phyloP scores from a whole-genome alignment of 2,113 vertebrate genomes.

The Tursiops truncatus region DNA sequence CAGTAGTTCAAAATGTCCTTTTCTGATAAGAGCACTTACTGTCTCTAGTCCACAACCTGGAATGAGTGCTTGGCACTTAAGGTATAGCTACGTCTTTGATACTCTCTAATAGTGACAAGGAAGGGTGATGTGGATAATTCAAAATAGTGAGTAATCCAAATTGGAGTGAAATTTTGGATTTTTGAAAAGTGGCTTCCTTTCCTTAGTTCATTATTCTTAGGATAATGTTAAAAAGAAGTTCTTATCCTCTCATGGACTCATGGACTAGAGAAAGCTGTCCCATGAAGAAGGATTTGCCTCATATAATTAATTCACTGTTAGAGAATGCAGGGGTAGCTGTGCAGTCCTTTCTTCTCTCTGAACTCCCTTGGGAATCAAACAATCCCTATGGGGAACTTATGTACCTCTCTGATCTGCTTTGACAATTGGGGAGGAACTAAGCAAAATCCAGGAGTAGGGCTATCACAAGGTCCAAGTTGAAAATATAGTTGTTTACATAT shows the following conservation, averaged over 20 bases:
- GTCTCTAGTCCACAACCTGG: not conserved
- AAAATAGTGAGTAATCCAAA: not conserved
- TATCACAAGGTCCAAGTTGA: not conserved
- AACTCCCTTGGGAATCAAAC: not conserved
- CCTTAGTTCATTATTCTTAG: not conserved
- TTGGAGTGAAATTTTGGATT: not conserved
- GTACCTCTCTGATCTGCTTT: not conserved
- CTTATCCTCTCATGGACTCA: not conserved
- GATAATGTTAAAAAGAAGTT: not conserved
- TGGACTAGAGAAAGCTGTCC: not conserved
- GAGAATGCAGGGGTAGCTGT: not conserved
- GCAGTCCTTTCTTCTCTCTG: not conserved
- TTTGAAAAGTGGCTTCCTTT: not conserved
- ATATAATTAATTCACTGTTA: not conserved
- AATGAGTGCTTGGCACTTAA: not conserved
- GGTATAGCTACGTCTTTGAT: not conserved
- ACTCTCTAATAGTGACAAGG: not conserved
- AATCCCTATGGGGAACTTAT: not conserved
- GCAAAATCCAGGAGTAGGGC: not conserved
- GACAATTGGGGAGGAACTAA: not conserved
- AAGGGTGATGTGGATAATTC: not conserved
- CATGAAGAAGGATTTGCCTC: not conserved
- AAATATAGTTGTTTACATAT: not conserved
- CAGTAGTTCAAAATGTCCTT: constrained; percentile 45
- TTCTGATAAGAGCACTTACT: constrained; percentile 9